phyloP scores from a whole-genome alignment of 2,888 invertebrate genomes.

The Drosophila neonasuta region DNA sequence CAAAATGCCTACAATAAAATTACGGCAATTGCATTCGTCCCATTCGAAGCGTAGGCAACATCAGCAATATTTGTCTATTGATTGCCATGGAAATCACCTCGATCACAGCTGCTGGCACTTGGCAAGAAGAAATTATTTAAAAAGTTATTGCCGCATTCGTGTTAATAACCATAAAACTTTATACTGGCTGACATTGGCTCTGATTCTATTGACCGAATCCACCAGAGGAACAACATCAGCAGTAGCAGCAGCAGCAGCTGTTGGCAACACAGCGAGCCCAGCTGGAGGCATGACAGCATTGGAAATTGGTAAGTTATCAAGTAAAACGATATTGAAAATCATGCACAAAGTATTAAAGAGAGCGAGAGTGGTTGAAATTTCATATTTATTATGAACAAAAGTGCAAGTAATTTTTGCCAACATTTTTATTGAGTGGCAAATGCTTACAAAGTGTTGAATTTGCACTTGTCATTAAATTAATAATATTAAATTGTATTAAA shows the following conservation, averaged over 20 bases:
- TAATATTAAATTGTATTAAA: neutral
- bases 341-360: neutral
- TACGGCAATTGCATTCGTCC: conserved; percentile 64
- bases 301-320: conserved; percentile 77
- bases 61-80: conserved; percentile 42
- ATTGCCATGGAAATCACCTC: conserved; percentile 35
- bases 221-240: conserved; percentile 30
- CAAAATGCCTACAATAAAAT: conserved; percentile 74
- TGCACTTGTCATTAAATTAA: neutral
- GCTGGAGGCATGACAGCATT: conserved; percentile 53
- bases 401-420: neutral
- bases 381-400: neutral
- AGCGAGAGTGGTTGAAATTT: neutral
- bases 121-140: conserved; percentile 79
- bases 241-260: conserved; percentile 29
- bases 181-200: conserved; percentile 79
- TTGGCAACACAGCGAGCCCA: conserved; percentile 21
- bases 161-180: conserved; percentile 80
- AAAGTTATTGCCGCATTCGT: conserved; percentile 77
- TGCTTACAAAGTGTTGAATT: no score
- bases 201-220: conserved; percentile 73
- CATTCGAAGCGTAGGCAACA: conserved; percentile 43
- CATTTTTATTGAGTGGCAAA: neutral
- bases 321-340: neutral
- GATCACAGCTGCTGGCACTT: conserved; percentile 62